Conservation (phyloP, 2,888 invertebrate species). For the Leptinotarsa peninsularis region DNA sequence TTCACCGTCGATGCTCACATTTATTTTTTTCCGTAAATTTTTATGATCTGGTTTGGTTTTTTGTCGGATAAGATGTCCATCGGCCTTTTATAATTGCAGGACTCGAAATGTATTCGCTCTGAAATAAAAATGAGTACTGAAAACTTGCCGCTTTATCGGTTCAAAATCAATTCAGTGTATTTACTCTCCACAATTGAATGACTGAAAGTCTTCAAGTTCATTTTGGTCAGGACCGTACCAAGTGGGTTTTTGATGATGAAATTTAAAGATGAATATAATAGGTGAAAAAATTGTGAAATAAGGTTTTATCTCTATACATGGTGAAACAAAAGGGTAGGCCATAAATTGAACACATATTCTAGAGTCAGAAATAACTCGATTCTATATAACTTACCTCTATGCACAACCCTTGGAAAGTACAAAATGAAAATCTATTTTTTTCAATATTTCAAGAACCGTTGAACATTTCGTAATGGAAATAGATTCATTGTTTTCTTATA, state of each 20-base stretch:
- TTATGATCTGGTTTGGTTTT: slow-evolving; percentile 47
- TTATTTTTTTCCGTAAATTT: slow-evolving; percentile 41
- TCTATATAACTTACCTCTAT: too few relatives aligned
- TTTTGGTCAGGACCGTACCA: slow-evolving; percentile 30
- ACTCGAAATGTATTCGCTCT: slow-evolving; percentile 55
- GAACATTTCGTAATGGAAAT: too few relatives aligned
- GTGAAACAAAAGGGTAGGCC: too few relatives aligned
- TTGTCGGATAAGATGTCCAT: slow-evolving; percentile 50
- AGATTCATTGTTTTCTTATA: too few relatives aligned
- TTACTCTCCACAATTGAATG: slow-evolving; percentile 60
- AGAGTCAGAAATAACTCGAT: too few relatives aligned
- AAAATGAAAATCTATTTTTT: too few relatives aligned
- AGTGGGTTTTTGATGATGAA: background rate
- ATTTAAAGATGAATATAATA: background rate
- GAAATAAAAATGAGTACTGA: slow-evolving; percentile 59
- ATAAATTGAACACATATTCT: too few relatives aligned
- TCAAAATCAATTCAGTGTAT: slow-evolving; percentile 60
- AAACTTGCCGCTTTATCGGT: slow-evolving; percentile 56
- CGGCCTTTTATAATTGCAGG: slow-evolving; percentile 58
- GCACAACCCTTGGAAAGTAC: too few relatives aligned
- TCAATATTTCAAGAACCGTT: too few relatives aligned
- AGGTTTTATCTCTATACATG: too few relatives aligned
- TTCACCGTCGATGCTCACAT: slow-evolving; percentile 26
- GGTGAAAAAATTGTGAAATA: too few relatives aligned
- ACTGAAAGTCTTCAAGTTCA: slow-evolving; percentile 43